Percentiles rank a stretch among this genome's conserved stretches.
phyloP scores from a whole-genome alignment of 2,888 invertebrate species.

The Melanophora roralis region DNA sequence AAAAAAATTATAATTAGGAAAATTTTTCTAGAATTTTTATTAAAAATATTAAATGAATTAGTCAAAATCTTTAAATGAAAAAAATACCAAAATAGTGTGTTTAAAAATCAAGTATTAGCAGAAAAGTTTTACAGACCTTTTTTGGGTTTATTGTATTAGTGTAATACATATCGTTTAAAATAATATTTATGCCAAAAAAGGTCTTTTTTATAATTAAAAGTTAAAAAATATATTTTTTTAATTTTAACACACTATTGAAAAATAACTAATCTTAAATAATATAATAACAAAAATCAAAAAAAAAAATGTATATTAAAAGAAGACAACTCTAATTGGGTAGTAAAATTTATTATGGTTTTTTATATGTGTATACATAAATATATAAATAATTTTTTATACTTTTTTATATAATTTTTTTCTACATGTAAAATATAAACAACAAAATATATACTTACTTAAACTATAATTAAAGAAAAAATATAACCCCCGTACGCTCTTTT shows the following conservation, averaged over 20 bases:
- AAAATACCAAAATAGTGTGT: conserved; percentile 46
- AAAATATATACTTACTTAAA: conserved; percentile 1
- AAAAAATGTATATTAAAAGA: conserved; percentile 13
- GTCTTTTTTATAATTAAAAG: conserved; percentile 37
- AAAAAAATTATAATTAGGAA: conserved; percentile 54
- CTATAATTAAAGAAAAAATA: conserved; percentile 1
- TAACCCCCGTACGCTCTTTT: background rate
- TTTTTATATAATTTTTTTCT: conserved; percentile 62
- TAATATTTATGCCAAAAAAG: conserved; percentile 44
- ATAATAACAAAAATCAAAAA: conserved; percentile 3
- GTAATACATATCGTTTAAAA: conserved; percentile 61
- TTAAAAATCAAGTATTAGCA: conserved; percentile 53
- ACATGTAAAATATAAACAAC: conserved; percentile 40
- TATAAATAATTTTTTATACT: conserved; percentile 51
- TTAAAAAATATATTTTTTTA: conserved; percentile 34
- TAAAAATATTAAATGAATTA: conserved; percentile 59
- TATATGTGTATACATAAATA: conserved; percentile 20
- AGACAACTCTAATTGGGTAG: conserved; percentile 43
- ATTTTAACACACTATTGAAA: conserved; percentile 46
- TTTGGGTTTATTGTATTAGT: conserved; percentile 58
- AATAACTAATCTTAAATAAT: conserved; percentile 25
- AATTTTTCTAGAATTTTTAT: conserved; percentile 76
- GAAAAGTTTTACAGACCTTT: conserved; percentile 46
- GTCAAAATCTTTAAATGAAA: conserved; percentile 47
- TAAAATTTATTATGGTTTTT: conserved; percentile 51